phyloP scores from a whole-genome alignment of 2,797 vertebrate genomes.

The Monodelphis domestica region DNA sequence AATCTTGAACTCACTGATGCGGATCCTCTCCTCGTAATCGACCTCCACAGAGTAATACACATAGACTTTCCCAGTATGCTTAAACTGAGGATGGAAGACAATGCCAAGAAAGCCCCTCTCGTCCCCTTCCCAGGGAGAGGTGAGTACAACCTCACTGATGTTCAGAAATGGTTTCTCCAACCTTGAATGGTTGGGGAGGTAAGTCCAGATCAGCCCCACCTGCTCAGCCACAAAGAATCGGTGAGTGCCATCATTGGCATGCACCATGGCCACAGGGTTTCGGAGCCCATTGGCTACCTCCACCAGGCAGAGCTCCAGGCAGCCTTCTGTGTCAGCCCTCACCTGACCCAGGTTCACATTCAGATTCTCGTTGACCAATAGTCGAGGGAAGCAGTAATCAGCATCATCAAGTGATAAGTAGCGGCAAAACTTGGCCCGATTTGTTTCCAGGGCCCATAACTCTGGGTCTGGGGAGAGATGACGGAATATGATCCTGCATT shows the following conservation, averaged over 20 bases:
- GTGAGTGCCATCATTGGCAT: constrained; percentile 94
- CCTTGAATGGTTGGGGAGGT: constrained; percentile 90
- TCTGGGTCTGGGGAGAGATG: constrained; percentile 86
- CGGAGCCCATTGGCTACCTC: constrained; percentile 93
- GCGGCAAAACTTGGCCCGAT: constrained; percentile 87
- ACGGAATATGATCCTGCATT: constrained; percentile 88
- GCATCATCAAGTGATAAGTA: constrained; percentile 89
- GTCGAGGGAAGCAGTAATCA: constrained; percentile 95
- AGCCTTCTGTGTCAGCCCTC: constrained; percentile 88
- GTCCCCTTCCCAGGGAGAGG: constrained; percentile 97
- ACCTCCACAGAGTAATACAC: constrained; percentile 96
- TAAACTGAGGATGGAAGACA: constrained; percentile 93
- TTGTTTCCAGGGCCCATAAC: constrained; percentile 83
- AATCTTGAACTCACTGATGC: constrained; percentile 96
- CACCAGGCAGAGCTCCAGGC: constrained; percentile 93
- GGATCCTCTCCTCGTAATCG: constrained; percentile 91
- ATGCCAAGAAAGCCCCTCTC: constrained; percentile 96
- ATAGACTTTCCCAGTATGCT: constrained; percentile 92
- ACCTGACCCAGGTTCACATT: constrained; percentile 91
- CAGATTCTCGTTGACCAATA: constrained; percentile 89
- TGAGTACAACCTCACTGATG: constrained; percentile 91
- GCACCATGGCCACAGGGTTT: constrained; percentile 96
- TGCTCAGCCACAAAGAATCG: constrained; percentile 96
- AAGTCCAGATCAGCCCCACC: constrained; percentile 95
- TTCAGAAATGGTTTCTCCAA: constrained; percentile 94